These are phyloP conservation scores for Gymnocypris eckloni DNA, from an alignment of 2,797 vertebrate species.

Conservation along the genomic window DNA sequence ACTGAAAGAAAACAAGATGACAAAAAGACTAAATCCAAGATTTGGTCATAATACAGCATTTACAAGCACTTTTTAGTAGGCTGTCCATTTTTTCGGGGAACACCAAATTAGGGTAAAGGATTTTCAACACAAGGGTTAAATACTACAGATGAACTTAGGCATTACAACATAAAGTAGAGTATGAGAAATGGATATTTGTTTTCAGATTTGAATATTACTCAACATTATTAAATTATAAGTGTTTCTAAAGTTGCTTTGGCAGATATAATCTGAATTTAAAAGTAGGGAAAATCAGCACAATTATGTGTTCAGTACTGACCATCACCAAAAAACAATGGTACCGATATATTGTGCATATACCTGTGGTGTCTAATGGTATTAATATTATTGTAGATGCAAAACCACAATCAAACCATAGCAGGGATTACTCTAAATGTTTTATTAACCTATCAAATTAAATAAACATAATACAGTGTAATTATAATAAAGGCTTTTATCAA, in stretches of 20 bases:
- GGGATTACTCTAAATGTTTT: constrained; percentile 79
- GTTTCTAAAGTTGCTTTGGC: not conserved
- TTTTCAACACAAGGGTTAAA: not conserved
- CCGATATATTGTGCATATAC: not conserved
- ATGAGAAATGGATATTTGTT: not conserved
- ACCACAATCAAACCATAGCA: constrained; percentile 10
- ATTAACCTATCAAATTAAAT: constrained; percentile 86
- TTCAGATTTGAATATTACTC: not conserved
- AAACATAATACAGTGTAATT: constrained; percentile 82
- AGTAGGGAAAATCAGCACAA: not conserved
- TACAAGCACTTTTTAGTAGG: not conserved
- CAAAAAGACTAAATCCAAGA: not conserved
- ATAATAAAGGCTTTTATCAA: constrained; percentile 84
- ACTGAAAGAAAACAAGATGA: not conserved
- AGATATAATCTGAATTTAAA: not conserved
- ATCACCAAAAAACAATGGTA: not conserved
- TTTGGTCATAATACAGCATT: not conserved
- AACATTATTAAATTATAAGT: not conserved
- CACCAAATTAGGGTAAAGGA: not conserved
- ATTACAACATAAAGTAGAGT: not conserved
- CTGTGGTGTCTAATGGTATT: not conserved
- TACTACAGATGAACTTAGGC: not conserved
- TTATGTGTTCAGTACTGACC: not conserved
- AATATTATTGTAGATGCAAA: not conserved
- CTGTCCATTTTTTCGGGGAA: not conserved